Evolutionary conservation across 2,888 invertebrate species (phyloP), one percentile per base, ranked within the genome.

Genomic region (Aproaerema taeniolella): DNA sequence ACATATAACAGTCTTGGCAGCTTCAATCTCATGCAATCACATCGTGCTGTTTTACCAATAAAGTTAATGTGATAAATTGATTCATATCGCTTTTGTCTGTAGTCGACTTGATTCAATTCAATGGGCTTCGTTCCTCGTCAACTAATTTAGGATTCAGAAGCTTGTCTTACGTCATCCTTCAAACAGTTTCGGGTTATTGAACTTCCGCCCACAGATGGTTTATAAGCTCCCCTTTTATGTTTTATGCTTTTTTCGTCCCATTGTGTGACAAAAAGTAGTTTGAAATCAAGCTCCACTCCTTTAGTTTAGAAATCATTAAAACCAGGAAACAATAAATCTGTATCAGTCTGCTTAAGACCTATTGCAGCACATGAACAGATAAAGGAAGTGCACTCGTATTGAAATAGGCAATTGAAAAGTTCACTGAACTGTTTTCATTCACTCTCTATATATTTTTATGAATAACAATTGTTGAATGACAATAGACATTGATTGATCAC

Each of bases 11-110:
- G n/a, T n/a, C n/a, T n/a, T n/a, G n/a, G n/a, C n/a, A n/a, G n/a
- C n/a, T n/a, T n/a, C n/a, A n/a, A n/a, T n/a, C n/a, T n/a, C n/a
- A n/a, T n/a, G n/a, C n/a, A n/a, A n/a, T n/a, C n/a, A n/a, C n/a
- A n/a, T n/a, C n/a, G n/a, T n/a, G n/a, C n/a, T n/a, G n/a, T n/a
- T n/a, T n/a, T n/a, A n/a, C n/a, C n/a, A n/a, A n/a, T n/a, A n/a
- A 6, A 37, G 31, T 16, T 42, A 12, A 42, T 38, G 7, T 12
- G 31, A 26, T 35, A 42, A 42, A 42, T 38, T 30, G 35, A 42
- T 42, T 42, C n/a, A n/a, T 38, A 38, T 38, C 31, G 14, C 38
- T 24, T 30, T 16, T 17, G 28, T 29, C 24, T 30, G n/a, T 10
- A 7, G 20, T 13, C 10, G 6, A 26, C 17, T 26, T 32, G 25